A percentile compares a stretch with the other conserved stretches of the same genome.
These are phyloP conservation scores for Sympetrum striolatum DNA, from an alignment of 2,888 invertebrate genomes.

Conservation along the genomic window DNA sequence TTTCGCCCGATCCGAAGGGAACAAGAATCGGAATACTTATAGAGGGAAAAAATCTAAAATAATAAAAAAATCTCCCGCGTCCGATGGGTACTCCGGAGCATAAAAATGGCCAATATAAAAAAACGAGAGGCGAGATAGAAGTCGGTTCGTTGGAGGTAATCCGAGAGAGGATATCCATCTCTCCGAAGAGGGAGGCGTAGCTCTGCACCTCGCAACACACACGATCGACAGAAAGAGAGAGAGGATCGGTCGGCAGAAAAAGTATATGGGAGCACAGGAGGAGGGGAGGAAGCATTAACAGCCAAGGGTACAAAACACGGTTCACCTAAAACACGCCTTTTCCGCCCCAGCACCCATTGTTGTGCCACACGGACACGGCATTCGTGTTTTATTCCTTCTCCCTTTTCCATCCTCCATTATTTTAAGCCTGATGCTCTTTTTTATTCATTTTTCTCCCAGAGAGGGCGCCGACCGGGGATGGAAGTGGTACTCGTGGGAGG, in stretches of 20 bases:
- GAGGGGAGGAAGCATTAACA: constrained; percentile 23
- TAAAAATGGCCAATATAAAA: neutral
- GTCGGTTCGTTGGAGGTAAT: neutral
- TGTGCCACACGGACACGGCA: constrained; percentile 38
- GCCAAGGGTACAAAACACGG: constrained; percentile 40
- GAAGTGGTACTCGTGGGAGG: neutral
- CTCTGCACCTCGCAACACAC: constrained; percentile 24
- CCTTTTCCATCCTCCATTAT: neutral
- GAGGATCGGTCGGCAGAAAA: neutral
- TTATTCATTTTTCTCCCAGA: neutral
- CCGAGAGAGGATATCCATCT: constrained; percentile 27
- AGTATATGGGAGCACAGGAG: neutral
- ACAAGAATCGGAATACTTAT: neutral
- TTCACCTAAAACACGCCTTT: constrained; percentile 43
- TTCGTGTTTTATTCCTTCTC: constrained; percentile 25
- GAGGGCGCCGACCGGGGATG: neutral
- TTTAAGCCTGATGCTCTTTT: neutral
- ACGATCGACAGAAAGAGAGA: constrained; percentile 11
- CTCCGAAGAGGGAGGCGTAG: neutral
- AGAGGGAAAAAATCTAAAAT: neutral
- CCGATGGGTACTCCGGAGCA: neutral
- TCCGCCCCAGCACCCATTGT: constrained; percentile 42
- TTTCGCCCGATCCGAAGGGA: neutral
- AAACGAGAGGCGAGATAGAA: neutral
- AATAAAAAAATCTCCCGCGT: neutral